These are phyloP conservation scores for Neoseiulus cucumeris DNA, from an alignment of 1,140 invertebrate species.

Conservation along the genomic window DNA sequence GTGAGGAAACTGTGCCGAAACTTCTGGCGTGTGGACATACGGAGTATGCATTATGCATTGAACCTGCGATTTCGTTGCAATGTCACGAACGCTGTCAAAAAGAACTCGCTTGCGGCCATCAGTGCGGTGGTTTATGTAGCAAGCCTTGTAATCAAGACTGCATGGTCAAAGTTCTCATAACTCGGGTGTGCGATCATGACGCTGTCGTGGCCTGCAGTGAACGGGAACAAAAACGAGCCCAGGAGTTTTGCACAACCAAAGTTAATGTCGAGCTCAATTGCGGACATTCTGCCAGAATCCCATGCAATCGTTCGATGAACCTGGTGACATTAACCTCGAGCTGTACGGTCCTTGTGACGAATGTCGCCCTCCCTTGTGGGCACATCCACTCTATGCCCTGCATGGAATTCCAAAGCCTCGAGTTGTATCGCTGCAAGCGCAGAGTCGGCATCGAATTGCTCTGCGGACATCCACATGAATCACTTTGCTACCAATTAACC, in stretches of 20 bases:
- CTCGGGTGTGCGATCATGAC: conserved; percentile 12
- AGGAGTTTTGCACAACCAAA: not conserved
- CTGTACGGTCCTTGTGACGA: conserved; percentile 4
- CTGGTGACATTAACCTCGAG: conserved; percentile 9
- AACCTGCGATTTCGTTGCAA: not conserved
- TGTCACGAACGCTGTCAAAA: not conserved
- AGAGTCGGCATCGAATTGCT: not conserved
- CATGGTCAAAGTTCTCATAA: not conserved
- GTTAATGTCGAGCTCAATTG: not conserved
- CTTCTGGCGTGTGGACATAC: not conserved
- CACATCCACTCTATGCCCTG: conserved; percentile 15
- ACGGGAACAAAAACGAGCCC: not conserved
- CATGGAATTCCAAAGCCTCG: not conserved
- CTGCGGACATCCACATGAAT: not conserved
- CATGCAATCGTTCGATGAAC: conserved; percentile 16
- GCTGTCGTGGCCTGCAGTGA: conserved; percentile 13
- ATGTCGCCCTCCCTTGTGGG: conserved; percentile 15
- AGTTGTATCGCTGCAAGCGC: not conserved
- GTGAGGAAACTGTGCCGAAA: conserved; percentile 12
- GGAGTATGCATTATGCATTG: not conserved
- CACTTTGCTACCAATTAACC: not conserved
- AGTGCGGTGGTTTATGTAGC: not conserved
- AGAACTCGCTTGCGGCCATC: not conserved
- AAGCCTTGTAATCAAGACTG: not conserved
- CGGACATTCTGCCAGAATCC: not conserved